Percentiles rank a stretch among this genome's conserved stretches.
These are phyloP conservation scores for Drosophila neotestacea DNA, from an alignment of 2,888 invertebrate species.

Conservation along the genomic window DNA sequence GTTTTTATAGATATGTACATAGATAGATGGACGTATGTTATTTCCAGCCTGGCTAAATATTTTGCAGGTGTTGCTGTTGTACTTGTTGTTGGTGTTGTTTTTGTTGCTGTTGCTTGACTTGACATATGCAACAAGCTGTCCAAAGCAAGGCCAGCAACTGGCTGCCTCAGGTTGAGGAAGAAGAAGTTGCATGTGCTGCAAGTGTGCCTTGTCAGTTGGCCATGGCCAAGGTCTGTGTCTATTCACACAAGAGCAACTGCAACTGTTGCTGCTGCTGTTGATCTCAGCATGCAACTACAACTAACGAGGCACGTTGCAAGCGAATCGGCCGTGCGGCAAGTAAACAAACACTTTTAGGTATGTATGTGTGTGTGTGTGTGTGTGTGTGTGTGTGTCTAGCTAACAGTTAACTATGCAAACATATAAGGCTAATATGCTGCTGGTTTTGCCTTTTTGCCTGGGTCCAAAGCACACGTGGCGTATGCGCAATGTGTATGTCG, in stretches of 20 bases:
- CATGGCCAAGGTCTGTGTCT: slow-evolving; percentile 61
- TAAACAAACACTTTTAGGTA: slow-evolving; percentile 23
- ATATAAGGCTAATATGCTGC: slow-evolving; percentile 59
- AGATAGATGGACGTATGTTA: slow-evolving; percentile 31
- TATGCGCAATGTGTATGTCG: slow-evolving; percentile 62
- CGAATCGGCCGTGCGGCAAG: slow-evolving; percentile 72
- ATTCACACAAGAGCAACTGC: slow-evolving; percentile 45
- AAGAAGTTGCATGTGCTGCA: slow-evolving; percentile 4
- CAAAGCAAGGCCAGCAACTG: slow-evolving; percentile 61
- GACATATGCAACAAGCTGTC: slow-evolving; percentile 64
- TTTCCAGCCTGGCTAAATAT: slow-evolving; percentile 19
- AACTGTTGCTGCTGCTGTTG: slow-evolving; percentile 20
- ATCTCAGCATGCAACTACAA: slow-evolving; percentile 32
- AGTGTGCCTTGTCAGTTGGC: slow-evolving; percentile 25
- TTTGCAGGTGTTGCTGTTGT: slow-evolving; percentile 28
- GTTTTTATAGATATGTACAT: slow-evolving; percentile 22
- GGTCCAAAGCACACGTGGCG: slow-evolving; percentile 62
- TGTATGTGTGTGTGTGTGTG: neutral
- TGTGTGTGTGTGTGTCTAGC: slow-evolving; percentile 24
- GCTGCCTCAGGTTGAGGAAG: slow-evolving; percentile 13
- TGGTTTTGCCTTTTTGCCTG: slow-evolving; percentile 20
- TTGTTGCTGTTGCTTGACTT: slow-evolving; percentile 38
- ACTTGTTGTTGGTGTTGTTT: slow-evolving; percentile 14
- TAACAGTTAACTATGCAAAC: slow-evolving; percentile 73
- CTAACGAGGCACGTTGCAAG: slow-evolving; percentile 71